Base-by-base conservation (phyloP, 2,888 invertebrate genomes). In the Pherbina coryleti region DNA sequence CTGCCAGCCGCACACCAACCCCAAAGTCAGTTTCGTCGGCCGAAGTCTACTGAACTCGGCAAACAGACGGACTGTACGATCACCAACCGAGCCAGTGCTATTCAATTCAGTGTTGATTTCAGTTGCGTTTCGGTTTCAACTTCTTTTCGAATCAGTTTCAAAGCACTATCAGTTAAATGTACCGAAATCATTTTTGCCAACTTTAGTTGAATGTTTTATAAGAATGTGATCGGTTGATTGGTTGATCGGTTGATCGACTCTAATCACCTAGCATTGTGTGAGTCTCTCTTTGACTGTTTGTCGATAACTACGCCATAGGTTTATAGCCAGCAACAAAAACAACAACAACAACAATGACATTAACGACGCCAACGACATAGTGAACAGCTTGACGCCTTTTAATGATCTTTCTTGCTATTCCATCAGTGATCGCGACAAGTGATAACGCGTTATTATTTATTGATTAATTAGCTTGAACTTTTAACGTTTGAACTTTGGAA, bases 141-240 rank as follows among this genome's bases (percentile, higher is more conserved):
- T 78, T 76, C 57, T 77, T 79, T 74, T 57, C 44, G 25, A 25
- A 25, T 37, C n/a, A 60, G 37, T 66, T 66, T 66, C 66, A 66
- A 34, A 37, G 28, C 31, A n/a, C 31, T 31, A 64, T 34, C 37
- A 66, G 66, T 66, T 34, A 17, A 28, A 28, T 5, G 2, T 31
- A 17, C 17, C 25, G 19, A 55, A 71, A 71, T 57, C 31, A 44
- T 28, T 60, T 51, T 79, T 78, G 78, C 72, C 75, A 71, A 70
- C 75, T 79, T 82, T 79, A 82, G 81, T 82, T 79, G 80, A 73
- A 77, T 75, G 76, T 80, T 81, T 82, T 78, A 82, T 82, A 79
- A 82, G 80, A 82, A 82, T 81, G 80, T 79, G 81, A 81, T 81
- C 81, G 78, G 82, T 81, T 79, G 19, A 9, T 19, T 22, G 37